Conservation (phyloP, 2,797 vertebrate genomes). For the Rhinella marina region DNA sequence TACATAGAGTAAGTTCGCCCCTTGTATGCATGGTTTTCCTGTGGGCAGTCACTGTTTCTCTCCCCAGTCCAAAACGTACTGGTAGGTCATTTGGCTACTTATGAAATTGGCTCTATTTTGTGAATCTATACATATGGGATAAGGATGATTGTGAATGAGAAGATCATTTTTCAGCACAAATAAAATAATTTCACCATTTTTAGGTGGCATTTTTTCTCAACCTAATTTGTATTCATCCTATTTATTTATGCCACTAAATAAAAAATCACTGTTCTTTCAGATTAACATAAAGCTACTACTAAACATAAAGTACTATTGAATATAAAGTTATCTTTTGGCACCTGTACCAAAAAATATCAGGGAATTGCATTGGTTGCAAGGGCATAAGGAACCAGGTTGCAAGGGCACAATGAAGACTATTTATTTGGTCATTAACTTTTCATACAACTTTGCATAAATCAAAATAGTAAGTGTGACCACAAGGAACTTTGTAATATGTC, state of each 20-base stretch:
- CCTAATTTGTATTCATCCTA: background rate
- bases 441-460: no score
- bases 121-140: constrained; percentile 1
- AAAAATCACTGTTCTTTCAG: no score
- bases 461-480: no score
- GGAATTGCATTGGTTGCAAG: no score
- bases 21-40: background rate
- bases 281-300: no score
- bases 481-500: no score
- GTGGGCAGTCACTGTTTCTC: background rate
- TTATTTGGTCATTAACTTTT: no score
- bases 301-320: no score
- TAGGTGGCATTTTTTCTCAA: background rate
- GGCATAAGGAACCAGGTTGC: no score
- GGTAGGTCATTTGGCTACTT: background rate
- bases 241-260: background rate
- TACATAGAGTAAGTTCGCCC: background rate
- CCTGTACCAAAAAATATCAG: no score
- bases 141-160: background rate
- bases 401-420: no score
- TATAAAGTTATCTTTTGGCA: no score
- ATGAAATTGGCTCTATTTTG: constrained; percentile 1
- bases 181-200: background rate
- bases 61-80: background rate
- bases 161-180: background rate